phyloP scores from a whole-genome alignment of 1,140 invertebrate species.

The Cydia strobilella region DNA sequence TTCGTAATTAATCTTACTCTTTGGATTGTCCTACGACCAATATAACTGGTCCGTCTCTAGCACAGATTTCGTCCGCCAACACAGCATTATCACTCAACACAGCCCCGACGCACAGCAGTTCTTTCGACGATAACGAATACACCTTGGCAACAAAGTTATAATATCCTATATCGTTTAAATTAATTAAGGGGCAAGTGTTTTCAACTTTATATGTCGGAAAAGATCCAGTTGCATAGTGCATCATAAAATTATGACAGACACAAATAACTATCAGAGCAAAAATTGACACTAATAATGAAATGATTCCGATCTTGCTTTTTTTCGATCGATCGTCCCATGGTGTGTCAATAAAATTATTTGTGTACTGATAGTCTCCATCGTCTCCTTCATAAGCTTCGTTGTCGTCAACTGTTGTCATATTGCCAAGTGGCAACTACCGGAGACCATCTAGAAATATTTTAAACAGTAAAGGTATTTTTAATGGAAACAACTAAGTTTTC shows the following conservation, averaged over 20 bases:
- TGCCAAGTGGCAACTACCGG: slow-evolving; percentile 44
- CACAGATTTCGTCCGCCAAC: slow-evolving; percentile 59
- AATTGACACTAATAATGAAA: slow-evolving; percentile 54
- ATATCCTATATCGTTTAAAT: slow-evolving; percentile 45
- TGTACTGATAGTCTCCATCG: slow-evolving; percentile 47
- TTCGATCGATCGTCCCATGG: slow-evolving; percentile 68
- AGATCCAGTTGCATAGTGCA: slow-evolving; percentile 51
- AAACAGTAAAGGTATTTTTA: background rate
- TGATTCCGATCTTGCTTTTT: slow-evolving; percentile 60
- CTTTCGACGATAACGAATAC: slow-evolving; percentile 53
- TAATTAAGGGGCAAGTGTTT: slow-evolving; percentile 58
- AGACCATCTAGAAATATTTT: slow-evolving; percentile 22
- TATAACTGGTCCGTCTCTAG: slow-evolving; percentile 54
- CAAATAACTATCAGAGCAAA: slow-evolving; percentile 54
- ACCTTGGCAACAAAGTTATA: slow-evolving; percentile 63
- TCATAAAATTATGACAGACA: slow-evolving; percentile 56
- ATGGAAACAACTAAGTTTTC: no score
- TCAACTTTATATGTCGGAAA: slow-evolving; percentile 36
- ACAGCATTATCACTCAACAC: slow-evolving; percentile 54
- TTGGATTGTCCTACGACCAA: slow-evolving; percentile 55
- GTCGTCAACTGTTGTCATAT: slow-evolving; percentile 43
- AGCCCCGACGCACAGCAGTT: slow-evolving; percentile 64
- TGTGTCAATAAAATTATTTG: slow-evolving; percentile 60
- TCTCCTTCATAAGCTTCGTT: slow-evolving; percentile 31
- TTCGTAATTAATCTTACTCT: slow-evolving; percentile 50